Base-by-base conservation (phyloP, 2,888 invertebrate species). In the Ochlodes sylvanus region DNA sequence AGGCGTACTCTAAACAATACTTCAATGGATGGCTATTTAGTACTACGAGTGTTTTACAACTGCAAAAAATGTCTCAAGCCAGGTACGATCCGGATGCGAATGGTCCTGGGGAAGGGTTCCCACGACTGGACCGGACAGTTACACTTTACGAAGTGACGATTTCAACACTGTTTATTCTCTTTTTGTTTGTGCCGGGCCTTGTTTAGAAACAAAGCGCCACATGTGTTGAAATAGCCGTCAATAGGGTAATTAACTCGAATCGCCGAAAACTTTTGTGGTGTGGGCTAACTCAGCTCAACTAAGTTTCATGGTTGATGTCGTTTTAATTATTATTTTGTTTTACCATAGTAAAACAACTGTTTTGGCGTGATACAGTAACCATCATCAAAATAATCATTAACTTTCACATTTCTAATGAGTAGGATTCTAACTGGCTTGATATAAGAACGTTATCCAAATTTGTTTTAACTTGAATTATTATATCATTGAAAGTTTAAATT, bases 51-150 rank as follows among this genome's bases (percentile, higher is more conserved):
- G 91, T 90, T 91, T 89, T 92, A 92, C 83, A 83, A 83, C 77
- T 70, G 55, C 65, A 74, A 84, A 89, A 90, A 92, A 90, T 86
- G 75, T 71, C 72, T 70, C 76, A 77, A 80, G 82, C 82, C 86
- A 88, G 88, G 89, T 88, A 86, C 79, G 81, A 78, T 87, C 86
- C 89, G 90, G 90, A 88, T 92, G 92, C 91, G 92, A 92, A 90
- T 86, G 84, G 70, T 71, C 70, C 74, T 70, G 72, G 75, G 73
- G 73, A 73, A 72, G 68, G 27, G 80, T 92, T 92, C 92, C 90
- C 93, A 92, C 92, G 92, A 71, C 79, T 82, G 82, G 84, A 80
- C 72, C 69, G 75, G 74, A 72, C 75, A 75, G 73, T 75, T 79
- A 83, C 80, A 84, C 83, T 87, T 88, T 88, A 88, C 86, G 85